Base-by-base conservation (phyloP, 1,140 invertebrate species). In the Ceratina calcarata region DNA sequence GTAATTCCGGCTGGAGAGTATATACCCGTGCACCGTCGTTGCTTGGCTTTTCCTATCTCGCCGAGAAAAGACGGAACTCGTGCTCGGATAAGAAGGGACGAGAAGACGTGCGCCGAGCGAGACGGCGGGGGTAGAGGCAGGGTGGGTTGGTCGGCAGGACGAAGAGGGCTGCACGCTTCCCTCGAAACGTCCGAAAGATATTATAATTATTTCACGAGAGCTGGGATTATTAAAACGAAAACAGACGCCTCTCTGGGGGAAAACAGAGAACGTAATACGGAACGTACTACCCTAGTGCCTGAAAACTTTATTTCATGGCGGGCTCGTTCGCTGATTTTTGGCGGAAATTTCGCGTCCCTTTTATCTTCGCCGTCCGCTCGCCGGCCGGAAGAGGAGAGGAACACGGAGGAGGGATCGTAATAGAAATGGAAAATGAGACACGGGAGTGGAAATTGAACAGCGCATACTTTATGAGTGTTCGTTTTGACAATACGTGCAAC, bases 1-100 rank as follows among this genome's bases (percentile, higher is more conserved):
- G 88, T 89, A 87, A 90, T 86, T 87, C 78, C 72, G 79, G 61
- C 18, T 79, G 76, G 27, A 64, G 73, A 80, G 72, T 71, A 81
- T 45, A 45, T 45, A 45, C 37, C 68, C 76, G 82, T 66, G 75
- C 68, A 32, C 66, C 69, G 72, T 61, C 64, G 67, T 53, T 73
- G 70, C 22, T 64, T 18, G 67, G 80, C 73, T 72, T 86, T 75
- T 71, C 83, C 79, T 57, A 78, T 82, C 60, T 72, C 24, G 45
- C 49, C 32, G 78, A 73, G 78, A 86, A 70, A 77, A 68, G 75
- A 61, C 45, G 75, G 16, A 65, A 77, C 69, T 62, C 18, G 55
- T 57, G 22, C 32, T 16, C 37, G 37, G 45, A 20, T 18, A 53
- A 3, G 16, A 37, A 13, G 27, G 53, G 22, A n/a, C 12, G 27